Conservation (phyloP, 2,888 invertebrate species). For the Invenusta paracnida region DNA sequence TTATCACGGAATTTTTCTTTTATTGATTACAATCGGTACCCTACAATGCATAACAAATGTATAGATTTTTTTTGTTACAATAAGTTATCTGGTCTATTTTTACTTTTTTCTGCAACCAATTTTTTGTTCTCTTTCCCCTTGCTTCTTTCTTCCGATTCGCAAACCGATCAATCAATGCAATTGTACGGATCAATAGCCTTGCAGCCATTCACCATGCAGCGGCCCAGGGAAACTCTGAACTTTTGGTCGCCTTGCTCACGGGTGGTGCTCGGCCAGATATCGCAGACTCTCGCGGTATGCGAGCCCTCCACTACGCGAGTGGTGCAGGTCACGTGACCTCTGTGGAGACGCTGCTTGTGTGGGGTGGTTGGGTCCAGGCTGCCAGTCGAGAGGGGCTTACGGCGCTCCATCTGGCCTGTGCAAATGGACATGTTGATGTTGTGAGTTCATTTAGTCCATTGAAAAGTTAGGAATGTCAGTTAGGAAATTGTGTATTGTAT, state of each 20-base stretch:
- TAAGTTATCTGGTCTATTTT: too few relatives aligned
- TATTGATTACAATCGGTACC: too few relatives aligned
- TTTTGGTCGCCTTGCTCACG: not conserved
- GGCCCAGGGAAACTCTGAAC: not conserved
- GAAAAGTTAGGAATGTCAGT: too few relatives aligned
- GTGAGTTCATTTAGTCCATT: conserved; percentile 51
- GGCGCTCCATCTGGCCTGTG: conserved; percentile 58
- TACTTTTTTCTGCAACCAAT: too few relatives aligned
- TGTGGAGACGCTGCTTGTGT: not conserved
- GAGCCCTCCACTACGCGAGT: not conserved
- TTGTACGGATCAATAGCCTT: too few relatives aligned
- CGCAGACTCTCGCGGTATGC: not conserved
- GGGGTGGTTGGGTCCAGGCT: not conserved
- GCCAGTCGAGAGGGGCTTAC: conserved; percentile 51
- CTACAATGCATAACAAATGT: too few relatives aligned
- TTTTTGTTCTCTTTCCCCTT: too few relatives aligned
- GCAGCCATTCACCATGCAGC: not conserved
- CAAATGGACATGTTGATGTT: conserved; percentile 59
- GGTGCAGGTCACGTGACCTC: not conserved
- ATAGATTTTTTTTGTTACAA: too few relatives aligned
- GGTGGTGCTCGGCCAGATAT: not conserved
- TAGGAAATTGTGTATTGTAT: too few relatives aligned
- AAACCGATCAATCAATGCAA: too few relatives aligned
- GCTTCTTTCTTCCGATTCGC: too few relatives aligned
- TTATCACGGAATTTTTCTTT: too few relatives aligned